Percentiles rank a stretch among this genome's conserved stretches.
These are phyloP conservation scores for Centruroides vittatus DNA, from an alignment of 1,140 invertebrate genomes.

Conservation along the genomic window DNA sequence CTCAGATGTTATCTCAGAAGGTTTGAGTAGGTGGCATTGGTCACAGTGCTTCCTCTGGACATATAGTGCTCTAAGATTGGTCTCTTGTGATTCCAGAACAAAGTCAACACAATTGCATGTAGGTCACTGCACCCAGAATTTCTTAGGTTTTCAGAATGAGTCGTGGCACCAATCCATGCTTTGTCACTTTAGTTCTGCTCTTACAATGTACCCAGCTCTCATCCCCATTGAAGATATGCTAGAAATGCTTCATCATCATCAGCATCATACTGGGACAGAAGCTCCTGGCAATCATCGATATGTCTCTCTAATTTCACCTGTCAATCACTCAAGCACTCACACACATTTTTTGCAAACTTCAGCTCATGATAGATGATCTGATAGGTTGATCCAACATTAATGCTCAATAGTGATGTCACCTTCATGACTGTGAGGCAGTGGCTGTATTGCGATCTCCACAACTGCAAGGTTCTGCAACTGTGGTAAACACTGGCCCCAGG, in stretches of 20 bases:
- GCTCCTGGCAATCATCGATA: no score
- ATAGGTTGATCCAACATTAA: slow-evolving; percentile 2
- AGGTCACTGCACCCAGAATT: background rate
- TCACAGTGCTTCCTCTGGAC: background rate
- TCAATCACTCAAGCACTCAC: background rate
- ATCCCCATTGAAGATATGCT: no score
- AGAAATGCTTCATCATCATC: no score
- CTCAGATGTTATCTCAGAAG: background rate
- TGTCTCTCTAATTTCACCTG: background rate
- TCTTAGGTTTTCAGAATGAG: no score
- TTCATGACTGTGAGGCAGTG: background rate
- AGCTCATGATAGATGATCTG: slow-evolving; percentile 1
- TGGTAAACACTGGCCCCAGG: background rate
- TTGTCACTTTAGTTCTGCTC: no score
- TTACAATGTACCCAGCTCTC: no score
- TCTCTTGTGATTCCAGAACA: background rate
- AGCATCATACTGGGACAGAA: no score
- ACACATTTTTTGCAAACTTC: background rate
- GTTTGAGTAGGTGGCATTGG: background rate
- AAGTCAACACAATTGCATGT: background rate
- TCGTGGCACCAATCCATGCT: no score
- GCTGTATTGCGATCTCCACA: background rate
- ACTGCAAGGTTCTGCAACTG: background rate
- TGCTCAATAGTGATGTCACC: background rate
- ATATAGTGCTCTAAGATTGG: background rate